Evolutionary conservation across 1,140 invertebrate species (phyloP), one percentile per base, ranked within the genome.

Genomic region (Orussus abietinus): DNA sequence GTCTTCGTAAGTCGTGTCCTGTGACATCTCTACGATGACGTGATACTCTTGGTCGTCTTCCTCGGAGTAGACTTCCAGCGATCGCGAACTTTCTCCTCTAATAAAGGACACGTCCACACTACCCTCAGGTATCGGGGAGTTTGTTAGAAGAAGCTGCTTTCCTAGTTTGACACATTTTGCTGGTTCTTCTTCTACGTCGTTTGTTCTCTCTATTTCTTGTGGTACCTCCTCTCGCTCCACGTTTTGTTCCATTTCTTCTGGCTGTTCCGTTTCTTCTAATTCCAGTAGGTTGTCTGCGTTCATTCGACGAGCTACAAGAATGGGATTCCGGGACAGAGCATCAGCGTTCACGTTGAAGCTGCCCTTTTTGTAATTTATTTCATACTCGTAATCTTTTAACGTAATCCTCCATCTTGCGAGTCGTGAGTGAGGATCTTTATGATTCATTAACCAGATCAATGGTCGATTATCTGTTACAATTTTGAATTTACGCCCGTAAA

Each of bases 401-500:
- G 22, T 38, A 22, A 58, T 34, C 33, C 47, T 44, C 53, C 56
- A 62, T 37, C 59, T 32, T 5, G 55, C 56, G 5, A 68, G 34
- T 49, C 56, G 57, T 15, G 41, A 42, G 32, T 54, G 59, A 2
- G 51, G 37, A 17, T 64, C 55, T 45, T 30, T 30, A 29, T 5
- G 19, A 11, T 22, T 44, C 14, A 22, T n/a, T n/a, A 46, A 37
- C 33, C 22, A 47, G 6, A 47, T 11, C 34, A 33, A 15, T 4
- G 54, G 49, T 42, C 43, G 41, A 29, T 51, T 44, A 37, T 37
- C 38, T 0, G 17, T 38, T 4, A 40, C 11, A 5, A 48, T 41
- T 17, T 5, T 42, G 15, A 40, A 41, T 32, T 21, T 31, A 6
- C 29, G 39, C 9, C 49, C 41, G 32, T 40, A 45, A 9, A 49